These are phyloP conservation scores for Plotosus lineatus DNA, from an alignment of 2,113 vertebrate species.

Conservation along the genomic window DNA sequence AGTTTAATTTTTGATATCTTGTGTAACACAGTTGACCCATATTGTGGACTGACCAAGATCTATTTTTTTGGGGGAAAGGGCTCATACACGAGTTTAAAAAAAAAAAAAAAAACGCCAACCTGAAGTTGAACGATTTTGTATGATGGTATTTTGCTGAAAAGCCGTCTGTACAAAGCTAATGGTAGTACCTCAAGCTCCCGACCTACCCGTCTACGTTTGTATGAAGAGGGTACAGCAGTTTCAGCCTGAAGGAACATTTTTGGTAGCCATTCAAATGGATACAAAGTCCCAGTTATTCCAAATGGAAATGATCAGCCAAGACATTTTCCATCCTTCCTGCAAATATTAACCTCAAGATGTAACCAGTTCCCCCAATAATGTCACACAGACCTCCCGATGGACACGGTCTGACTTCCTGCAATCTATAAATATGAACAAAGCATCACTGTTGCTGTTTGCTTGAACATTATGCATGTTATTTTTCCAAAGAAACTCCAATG, in stretches of 20 bases:
- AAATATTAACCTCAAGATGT: neutral
- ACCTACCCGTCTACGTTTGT: neutral
- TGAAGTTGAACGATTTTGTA: no score
- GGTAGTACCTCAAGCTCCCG: neutral
- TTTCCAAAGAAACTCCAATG: neutral
- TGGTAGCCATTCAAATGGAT: neutral
- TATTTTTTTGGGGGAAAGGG: no score
- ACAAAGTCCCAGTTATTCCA: slow-evolving; percentile 7
- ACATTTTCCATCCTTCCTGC: neutral
- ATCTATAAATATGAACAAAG: neutral
- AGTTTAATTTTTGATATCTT: no score
- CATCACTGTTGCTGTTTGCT: neutral
- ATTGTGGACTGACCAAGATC: no score
- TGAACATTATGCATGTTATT: neutral
- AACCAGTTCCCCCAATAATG: neutral
- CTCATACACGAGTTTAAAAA: no score
- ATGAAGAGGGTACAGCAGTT: neutral
- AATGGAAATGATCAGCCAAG: neutral
- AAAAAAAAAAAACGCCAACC: no score
- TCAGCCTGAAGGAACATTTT: neutral
- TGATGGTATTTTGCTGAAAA: neutral
- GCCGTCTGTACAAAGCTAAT: neutral
- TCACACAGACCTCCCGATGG: neutral
- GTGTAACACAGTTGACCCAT: no score
- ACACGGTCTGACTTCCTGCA: neutral